Conservation (phyloP, 1,140 invertebrate species). For the Micrasema longulum region DNA sequence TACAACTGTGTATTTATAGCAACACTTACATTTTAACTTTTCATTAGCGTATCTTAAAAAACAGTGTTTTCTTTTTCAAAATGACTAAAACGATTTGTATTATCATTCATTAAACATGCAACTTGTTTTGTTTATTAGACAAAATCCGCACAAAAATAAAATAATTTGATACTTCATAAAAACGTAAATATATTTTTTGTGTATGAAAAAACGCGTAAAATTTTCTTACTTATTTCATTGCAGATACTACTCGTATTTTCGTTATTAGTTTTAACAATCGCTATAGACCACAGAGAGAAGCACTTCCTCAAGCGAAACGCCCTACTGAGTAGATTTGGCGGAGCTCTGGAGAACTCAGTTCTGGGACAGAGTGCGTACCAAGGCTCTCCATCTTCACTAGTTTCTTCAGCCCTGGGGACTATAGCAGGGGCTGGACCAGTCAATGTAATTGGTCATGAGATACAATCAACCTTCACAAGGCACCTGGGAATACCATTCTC, state of each 20-base stretch:
- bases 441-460: slow-evolving; percentile 11
- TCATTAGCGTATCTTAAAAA: no score
- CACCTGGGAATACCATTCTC: slow-evolving; percentile 5
- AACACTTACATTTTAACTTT: no score
- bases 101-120: no score
- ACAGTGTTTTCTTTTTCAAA: no score
- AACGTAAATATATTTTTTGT: no score
- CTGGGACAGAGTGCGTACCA: slow-evolving; percentile 7
- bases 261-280: not conserved
- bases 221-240: no score
- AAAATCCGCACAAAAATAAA: no score
- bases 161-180: no score
- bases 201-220: no score
- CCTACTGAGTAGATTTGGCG: not conserved
- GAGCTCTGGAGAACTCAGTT: not conserved
- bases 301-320: slow-evolving; percentile 8
- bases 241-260: not conserved
- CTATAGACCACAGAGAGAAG: slow-evolving; percentile 6
- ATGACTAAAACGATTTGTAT: no score
- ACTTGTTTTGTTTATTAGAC: no score
- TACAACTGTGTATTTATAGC: no score
- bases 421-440: slow-evolving; percentile 3
- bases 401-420: not conserved
- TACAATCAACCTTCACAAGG: not conserved
- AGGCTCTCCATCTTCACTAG: not conserved